Evolutionary conservation across 2,797 vertebrate genomes (phyloP), one percentile per base, ranked within the genome.

Genomic region (Rhabdophis nuchalis): DNA sequence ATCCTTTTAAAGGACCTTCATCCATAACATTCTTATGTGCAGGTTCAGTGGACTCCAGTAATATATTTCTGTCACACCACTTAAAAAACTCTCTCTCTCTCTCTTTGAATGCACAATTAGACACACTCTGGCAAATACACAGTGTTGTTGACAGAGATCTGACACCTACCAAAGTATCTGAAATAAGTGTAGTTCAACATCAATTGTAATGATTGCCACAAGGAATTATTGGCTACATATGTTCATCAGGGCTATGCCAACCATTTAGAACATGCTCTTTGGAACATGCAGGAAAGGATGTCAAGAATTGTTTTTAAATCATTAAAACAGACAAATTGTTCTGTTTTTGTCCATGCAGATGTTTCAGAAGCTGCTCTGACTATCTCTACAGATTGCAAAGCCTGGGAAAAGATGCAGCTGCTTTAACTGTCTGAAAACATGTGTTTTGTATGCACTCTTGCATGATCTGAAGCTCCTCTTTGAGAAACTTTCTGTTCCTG

Each of bases 71-170:
- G 93, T 92, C 50, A 91, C 91, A 91, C 91, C 88, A 89, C 20
- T 95, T 93, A 87, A 94, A 89, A 85, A 87, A 41, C 61, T 95
- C 86, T 93, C 0, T 20, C 23, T 4, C 50, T 91, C 23, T 4
- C 50, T 91, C 68, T 92, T 85, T 94, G 86, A 95, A 94, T 50
- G 56, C 53, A 56, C 3, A 89, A 61, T 92, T 92, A 93, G 27
- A 86, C 16, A 72, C 87, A 89, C 64, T 58, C 9, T 4, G 61
- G 54, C n/a, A 68, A 57, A 8, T 10, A 25, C 23, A 88, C 25
- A 91, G 56, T 68, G 27, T 1, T 92, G 53, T 90, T 94, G 94
- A 90, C 90, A 95, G 93, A 56, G 92, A 91, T 58, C 54, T 64
- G 93, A 92, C 64, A 92, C 91, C 41, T 85, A 91, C 92, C 32